Evolutionary conservation across 2,113 vertebrate genomes (phyloP), one percentile per base, ranked within the genome.

Genomic region (Neolamprologus sp.): DNA sequence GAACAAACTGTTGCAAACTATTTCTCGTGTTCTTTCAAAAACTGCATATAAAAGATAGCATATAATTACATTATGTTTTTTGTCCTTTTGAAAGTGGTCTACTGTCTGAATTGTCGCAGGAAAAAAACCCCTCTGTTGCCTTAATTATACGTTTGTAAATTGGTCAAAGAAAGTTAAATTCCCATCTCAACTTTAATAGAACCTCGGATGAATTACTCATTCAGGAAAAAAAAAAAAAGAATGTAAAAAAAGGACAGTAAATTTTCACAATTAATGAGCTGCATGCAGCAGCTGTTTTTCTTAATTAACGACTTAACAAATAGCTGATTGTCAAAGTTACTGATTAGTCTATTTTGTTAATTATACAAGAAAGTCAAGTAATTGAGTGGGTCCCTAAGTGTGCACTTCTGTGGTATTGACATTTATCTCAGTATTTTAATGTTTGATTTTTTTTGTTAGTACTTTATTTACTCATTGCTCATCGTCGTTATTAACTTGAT

Each of bases 51-150:
- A 80, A 73, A 58, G 1, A 42, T 23, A 33, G 17, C 21, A n/a
- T 78, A n/a, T 33, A 49, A 78, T 49, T 78, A 31, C 42, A 78
- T 84, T 83, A 19, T n/a, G 6, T 73, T 85, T 63, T 10, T n/a
- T 17, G 9, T 83, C 13, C n/a, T 53, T 68, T 68, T 26, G 58
- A 81, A 58, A 45, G 37, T 13, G 53, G 11, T 42, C 53, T 57
- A 42, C 35, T 81, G 11, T 45, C 37, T 42, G 1, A 49, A 75
- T 75, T 78, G 23, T 12, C 2, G 3, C 17, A 60, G 23, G 26
- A 17, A 26, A 55, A 10, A 35, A 3, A 0, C 0, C 0, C 23
- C 45, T 78, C 16, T 78, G 73, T 51, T 78, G 16, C 9, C 9
- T 31, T 49, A 31, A 9, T 49, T 19, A 49, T 31, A 78, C 7